Conservation (phyloP, 1,140 invertebrate species). For the Cryptotermes secundus region DNA sequence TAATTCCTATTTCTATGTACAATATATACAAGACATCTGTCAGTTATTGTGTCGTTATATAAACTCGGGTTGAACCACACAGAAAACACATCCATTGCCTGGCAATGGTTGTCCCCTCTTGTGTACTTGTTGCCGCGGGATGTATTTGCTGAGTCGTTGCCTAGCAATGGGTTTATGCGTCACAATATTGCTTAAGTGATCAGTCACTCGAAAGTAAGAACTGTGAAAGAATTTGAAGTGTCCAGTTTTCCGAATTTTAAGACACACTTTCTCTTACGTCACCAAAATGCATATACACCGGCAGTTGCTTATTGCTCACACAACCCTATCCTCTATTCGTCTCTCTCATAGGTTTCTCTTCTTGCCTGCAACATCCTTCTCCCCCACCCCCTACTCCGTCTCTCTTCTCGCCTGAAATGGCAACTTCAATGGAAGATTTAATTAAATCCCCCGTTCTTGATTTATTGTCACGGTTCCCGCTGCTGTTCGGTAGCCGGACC, state of each 20-base stretch:
- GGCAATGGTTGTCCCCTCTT: too few species aligned
- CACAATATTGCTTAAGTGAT: too few species aligned
- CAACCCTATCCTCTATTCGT: neutral
- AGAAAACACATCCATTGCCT: too few species aligned
- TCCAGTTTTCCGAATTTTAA: neutral
- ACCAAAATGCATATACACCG: neutral
- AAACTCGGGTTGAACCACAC: too few species aligned
- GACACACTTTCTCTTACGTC: neutral
- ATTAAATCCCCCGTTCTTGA: constrained; percentile 39
- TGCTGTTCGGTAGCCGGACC: neutral
- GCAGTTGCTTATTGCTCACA: neutral
- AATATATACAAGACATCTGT: too few species aligned
- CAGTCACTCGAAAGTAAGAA: neutral
- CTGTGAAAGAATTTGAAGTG: neutral
- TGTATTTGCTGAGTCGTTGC: too few species aligned
- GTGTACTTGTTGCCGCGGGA: too few species aligned
- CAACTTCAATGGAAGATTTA: constrained; percentile 40
- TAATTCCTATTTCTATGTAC: too few species aligned
- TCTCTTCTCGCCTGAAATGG: constrained; percentile 36
- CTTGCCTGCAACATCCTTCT: constrained; percentile 16
- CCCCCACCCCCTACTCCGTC: neutral
- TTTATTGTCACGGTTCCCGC: constrained; percentile 37
- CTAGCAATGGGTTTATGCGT: too few species aligned
- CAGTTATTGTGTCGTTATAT: too few species aligned
- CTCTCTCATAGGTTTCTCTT: neutral